A percentile compares a stretch with the other conserved stretches of the same genome.
phyloP scores from a whole-genome alignment of 2,888 invertebrate genomes.

The Baronia brevicornis region DNA sequence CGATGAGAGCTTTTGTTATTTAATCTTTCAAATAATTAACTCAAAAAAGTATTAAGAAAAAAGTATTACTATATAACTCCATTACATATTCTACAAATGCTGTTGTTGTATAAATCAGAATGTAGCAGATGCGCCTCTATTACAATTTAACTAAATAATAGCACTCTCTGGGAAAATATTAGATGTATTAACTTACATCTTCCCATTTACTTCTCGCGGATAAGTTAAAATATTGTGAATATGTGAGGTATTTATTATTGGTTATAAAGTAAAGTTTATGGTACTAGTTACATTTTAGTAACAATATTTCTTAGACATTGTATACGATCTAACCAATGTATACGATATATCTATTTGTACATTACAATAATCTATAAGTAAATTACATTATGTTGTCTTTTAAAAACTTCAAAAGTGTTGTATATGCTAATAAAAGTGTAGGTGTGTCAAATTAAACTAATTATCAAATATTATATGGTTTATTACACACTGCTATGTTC shows the following conservation, averaged over 20 bases:
- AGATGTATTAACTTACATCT: conserved; percentile 5
- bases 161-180: conserved; percentile 4
- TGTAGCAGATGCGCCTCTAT: conserved; percentile 3
- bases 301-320: background rate
- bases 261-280: background rate
- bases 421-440: too few relatives aligned
- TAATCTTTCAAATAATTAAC: conserved; percentile 1
- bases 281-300: background rate
- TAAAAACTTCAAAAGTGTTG: background rate
- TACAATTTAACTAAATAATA: background rate
- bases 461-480: background rate
- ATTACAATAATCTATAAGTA: too few relatives aligned
- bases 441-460: conserved; percentile 7
- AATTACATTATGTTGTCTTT: background rate
- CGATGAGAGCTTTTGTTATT: conserved; percentile 13
- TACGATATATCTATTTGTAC: too few relatives aligned
- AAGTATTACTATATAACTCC: background rate
- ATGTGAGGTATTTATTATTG: conserved; percentile 8
- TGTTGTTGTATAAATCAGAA: conserved; percentile 1
- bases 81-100: too few relatives aligned
- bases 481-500: conserved; percentile 2
- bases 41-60: background rate
- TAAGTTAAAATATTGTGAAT: conserved; percentile 9
- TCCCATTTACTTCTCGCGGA: conserved; percentile 1
- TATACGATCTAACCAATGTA: too few relatives aligned